These are phyloP conservation scores for Nannospalax galili DNA, from an alignment of 2,113 vertebrate genomes.

Conservation along the genomic window DNA sequence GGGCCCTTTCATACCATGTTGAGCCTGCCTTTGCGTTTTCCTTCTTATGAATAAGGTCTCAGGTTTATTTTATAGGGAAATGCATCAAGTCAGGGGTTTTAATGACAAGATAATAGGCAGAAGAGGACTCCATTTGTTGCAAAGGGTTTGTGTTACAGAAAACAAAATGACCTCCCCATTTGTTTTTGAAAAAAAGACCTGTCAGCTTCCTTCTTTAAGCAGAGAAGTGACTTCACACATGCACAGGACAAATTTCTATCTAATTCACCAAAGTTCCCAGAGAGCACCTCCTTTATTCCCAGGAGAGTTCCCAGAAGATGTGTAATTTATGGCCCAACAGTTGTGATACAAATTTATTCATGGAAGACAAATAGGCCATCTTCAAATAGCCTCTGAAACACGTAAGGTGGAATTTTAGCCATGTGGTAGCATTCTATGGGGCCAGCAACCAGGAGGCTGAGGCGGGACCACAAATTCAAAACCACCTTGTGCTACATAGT, in stretches of 20 bases:
- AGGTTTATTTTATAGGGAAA: slow-evolving; percentile 73
- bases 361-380: not conserved
- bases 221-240: slow-evolving; percentile 57
- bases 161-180: slow-evolving; percentile 75
- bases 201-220: slow-evolving; percentile 41
- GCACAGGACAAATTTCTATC: slow-evolving; percentile 46
- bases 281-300: not conserved
- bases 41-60: slow-evolving; percentile 55
- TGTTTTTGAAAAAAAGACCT: slow-evolving; percentile 58
- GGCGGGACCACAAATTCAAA: not conserved
- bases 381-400: slow-evolving; percentile 24
- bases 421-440: not conserved
- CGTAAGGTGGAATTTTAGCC: not conserved
- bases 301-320: not conserved
- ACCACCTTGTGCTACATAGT: not conserved
- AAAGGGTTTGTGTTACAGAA: slow-evolving; percentile 70
- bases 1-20: slow-evolving; percentile 50
- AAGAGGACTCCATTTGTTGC: slow-evolving; percentile 56
- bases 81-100: slow-evolving; percentile 66
- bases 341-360: slow-evolving; percentile 1
- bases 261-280: slow-evolving; percentile 41
- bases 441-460: not conserved
- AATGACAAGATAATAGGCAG: slow-evolving; percentile 74
- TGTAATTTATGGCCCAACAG: not conserved
- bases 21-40: slow-evolving; percentile 3